These are phyloP conservation scores for Chironex yamaguchii DNA, from an alignment of 30 jellyfish, hydroid and myxozoan species.

Conservation along the genomic window DNA sequence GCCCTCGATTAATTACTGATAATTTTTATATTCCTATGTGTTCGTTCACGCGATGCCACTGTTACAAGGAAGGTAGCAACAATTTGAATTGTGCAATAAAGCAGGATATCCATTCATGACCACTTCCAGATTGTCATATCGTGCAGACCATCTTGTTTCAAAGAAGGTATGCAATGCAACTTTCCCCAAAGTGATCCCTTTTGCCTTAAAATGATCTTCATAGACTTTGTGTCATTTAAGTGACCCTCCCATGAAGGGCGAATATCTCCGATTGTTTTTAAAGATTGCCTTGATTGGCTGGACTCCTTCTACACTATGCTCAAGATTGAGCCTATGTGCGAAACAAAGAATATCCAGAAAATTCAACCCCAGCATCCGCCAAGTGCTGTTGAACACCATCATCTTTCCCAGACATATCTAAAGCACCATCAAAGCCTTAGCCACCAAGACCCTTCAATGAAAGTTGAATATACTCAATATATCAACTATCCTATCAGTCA, in stretches of 20 bases:
- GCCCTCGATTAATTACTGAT: no score
- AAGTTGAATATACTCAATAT: no score
- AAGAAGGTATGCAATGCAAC: slow-evolving; percentile 11
- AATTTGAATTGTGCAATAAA: no score
- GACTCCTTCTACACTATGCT: slow-evolving; percentile 21
- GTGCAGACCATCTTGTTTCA: slow-evolving; percentile 37
- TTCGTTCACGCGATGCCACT: no score
- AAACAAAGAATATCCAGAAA: slow-evolving; percentile 11
- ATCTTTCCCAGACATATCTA: slow-evolving; percentile 20
- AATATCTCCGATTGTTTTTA: slow-evolving; percentile 7
- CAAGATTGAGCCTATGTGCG: slow-evolving; percentile 28
- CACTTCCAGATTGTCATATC: slow-evolving; percentile 26
- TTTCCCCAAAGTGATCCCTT: slow-evolving; percentile 18
- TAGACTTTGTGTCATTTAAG: slow-evolving; percentile 25
- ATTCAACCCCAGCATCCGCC: slow-evolving; percentile 27
- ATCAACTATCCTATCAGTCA: no score
- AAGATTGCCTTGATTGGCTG: slow-evolving; percentile 22
- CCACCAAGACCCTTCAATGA: no score
- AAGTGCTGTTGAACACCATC: slow-evolving; percentile 41
- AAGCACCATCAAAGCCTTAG: no score
- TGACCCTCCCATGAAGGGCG: slow-evolving; percentile 46
- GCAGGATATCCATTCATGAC: background rate
- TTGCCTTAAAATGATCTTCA: slow-evolving; percentile 12
- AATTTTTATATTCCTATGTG: no score
- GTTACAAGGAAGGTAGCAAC: no score